phyloP scores from a whole-genome alignment of 1,140 invertebrate genomes.

The Microplitis mediator region DNA sequence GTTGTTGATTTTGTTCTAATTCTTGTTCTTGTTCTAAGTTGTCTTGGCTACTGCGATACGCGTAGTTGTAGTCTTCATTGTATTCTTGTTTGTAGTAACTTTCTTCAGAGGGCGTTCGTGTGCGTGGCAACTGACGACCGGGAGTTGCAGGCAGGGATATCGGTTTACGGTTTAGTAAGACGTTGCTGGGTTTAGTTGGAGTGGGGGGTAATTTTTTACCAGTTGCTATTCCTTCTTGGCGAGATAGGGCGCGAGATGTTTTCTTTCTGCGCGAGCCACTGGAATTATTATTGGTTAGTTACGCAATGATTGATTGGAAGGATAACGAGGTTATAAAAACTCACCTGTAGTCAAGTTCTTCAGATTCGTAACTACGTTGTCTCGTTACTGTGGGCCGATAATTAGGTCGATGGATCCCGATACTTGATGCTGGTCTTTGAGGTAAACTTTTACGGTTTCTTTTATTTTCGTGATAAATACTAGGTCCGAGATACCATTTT shows the following conservation, averaged over 20 bases:
- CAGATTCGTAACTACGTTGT: slow-evolving; percentile 56
- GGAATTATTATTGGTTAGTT: slow-evolving; percentile 13
- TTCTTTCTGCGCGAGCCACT: slow-evolving; percentile 44
- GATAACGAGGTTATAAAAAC: not conserved
- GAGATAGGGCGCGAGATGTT: slow-evolving; percentile 46
- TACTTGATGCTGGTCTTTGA: slow-evolving; percentile 57
- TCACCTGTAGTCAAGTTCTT: slow-evolving; percentile 55
- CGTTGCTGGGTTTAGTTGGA: slow-evolving; percentile 57
- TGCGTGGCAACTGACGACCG: slow-evolving; percentile 63
- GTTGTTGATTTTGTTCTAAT: slow-evolving; percentile 36
- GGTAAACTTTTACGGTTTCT: slow-evolving; percentile 56
- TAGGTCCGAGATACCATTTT: slow-evolving; percentile 49
- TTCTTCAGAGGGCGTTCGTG: slow-evolving; percentile 58
- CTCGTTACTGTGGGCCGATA: slow-evolving; percentile 53
- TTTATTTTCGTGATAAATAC: slow-evolving; percentile 55
- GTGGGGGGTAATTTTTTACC: slow-evolving; percentile 58
- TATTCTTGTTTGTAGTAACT: slow-evolving; percentile 64
- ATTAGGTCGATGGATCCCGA: slow-evolving; percentile 52
- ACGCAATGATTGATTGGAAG: not conserved
- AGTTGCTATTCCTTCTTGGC: slow-evolving; percentile 45
- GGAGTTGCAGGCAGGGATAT: slow-evolving; percentile 64
- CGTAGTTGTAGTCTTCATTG: slow-evolving; percentile 75
- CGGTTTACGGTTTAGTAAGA: slow-evolving; percentile 48
- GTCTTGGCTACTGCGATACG: slow-evolving; percentile 68
- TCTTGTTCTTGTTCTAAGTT: slow-evolving; percentile 62